A percentile compares a stretch with the other conserved stretches of the same genome.
Evolutionary conservation across 2,113 vertebrate genomes (phyloP).

Genomic region (Nettapus auritus): DNA sequence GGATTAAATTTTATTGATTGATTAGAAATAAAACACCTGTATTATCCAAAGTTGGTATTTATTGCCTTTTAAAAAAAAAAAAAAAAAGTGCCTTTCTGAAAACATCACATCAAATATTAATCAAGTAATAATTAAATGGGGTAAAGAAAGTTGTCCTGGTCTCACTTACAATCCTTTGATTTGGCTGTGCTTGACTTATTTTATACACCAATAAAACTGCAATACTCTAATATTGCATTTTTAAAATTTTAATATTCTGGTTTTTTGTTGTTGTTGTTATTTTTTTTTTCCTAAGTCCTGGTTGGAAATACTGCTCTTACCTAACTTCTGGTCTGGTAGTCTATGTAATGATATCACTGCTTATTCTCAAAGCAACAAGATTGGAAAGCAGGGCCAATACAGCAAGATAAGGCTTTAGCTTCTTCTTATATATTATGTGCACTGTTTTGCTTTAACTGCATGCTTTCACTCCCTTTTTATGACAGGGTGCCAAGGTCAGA

Average conservation of each 20-base stretch:
- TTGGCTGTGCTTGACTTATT: background rate
- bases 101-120: conserved; percentile 16
- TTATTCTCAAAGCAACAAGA: background rate
- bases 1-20: conserved; percentile 35
- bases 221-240: background rate
- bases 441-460: background rate
- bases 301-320: background rate
- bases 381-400: background rate
- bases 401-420: background rate
- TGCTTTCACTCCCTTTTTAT: background rate
- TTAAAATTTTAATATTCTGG: background rate
- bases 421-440: background rate
- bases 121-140: conserved; percentile 24
- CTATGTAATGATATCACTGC: background rate
- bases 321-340: background rate
- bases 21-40: background rate
- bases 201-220: background rate
- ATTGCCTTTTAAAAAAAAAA: background rate
- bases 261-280: background rate
- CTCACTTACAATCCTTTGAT: background rate
- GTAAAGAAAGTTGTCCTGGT: conserved; percentile 12
- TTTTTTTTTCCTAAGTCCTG: background rate
- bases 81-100: background rate
- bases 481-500: background rate
- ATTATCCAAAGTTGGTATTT: conserved; percentile 3